These are phyloP conservation scores for Galerucella nymphaeae DNA, from an alignment of 2,888 invertebrate species.

Conservation along the genomic window DNA sequence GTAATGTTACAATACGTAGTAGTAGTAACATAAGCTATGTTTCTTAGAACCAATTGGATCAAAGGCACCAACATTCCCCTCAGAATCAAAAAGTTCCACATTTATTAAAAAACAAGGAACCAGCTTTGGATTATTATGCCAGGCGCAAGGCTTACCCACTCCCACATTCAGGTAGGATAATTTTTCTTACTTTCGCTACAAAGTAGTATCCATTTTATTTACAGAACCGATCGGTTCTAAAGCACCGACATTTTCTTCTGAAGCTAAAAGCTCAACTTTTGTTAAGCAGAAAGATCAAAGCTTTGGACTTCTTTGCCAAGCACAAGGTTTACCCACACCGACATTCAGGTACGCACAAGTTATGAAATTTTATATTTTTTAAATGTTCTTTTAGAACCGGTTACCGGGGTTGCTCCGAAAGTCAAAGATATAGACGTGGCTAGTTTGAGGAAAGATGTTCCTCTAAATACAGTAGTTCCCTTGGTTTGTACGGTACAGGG, in stretches of 20 bases:
- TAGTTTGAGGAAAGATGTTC: constrained; percentile 63
- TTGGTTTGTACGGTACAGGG: constrained; percentile 67
- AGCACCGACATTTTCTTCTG: constrained; percentile 66
- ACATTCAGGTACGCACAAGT: constrained; percentile 69
- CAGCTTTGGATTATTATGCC: constrained; percentile 68
- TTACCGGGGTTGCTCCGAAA: constrained; percentile 65
- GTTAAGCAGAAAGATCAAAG: constrained; percentile 62
- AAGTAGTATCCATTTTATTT: constrained; percentile 37
- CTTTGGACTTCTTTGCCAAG: constrained; percentile 67
- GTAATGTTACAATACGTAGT: background rate
- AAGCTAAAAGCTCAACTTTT: constrained; percentile 66
- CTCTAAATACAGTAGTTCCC: constrained; percentile 57
- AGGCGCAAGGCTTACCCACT: constrained; percentile 77
- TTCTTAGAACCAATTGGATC: constrained; percentile 68
- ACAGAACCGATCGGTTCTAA: constrained; percentile 70
- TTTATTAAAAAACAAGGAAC: constrained; percentile 63
- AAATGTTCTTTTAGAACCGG: constrained; percentile 61
- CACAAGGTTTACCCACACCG: constrained; percentile 73
- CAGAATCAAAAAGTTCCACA: constrained; percentile 65
- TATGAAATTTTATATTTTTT: background rate
- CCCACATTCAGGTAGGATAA: constrained; percentile 75
- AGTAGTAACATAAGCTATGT: constrained; percentile 44
- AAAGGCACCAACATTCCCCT: constrained; percentile 66
- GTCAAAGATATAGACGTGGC: constrained; percentile 66
- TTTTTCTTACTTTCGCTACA: constrained; percentile 47